Conservation (phyloP, 2,113 vertebrate genomes). For the Trematomus loennbergii region DNA sequence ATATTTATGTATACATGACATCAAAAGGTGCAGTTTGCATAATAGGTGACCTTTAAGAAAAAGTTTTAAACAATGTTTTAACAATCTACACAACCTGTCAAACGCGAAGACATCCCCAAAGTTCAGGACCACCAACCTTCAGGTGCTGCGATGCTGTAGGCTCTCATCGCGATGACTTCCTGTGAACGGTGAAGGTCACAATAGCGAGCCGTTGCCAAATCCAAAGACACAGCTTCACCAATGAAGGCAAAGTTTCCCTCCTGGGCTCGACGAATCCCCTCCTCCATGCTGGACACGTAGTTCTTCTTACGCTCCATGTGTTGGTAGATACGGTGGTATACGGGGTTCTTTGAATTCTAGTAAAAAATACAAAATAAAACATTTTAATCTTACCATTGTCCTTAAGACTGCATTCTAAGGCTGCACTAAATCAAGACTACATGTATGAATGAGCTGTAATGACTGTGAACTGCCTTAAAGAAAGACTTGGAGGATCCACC, state of each 20-base stretch:
- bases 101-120: neutral
- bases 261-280: slow-evolving; percentile 83
- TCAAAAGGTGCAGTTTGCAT: too few relatives aligned
- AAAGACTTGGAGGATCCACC: slow-evolving; percentile 86
- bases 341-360: slow-evolving; percentile 87
- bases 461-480: slow-evolving; percentile 83
- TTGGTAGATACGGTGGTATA: slow-evolving; percentile 86
- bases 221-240: slow-evolving; percentile 88
- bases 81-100: neutral
- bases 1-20: too few relatives aligned
- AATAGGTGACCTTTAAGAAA: neutral
- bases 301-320: slow-evolving; percentile 89
- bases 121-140: slow-evolving; percentile 74
- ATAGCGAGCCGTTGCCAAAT: slow-evolving; percentile 85
- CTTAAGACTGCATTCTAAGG: neutral
- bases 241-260: slow-evolving; percentile 91
- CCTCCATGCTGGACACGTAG: slow-evolving; percentile 81
- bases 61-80: neutral
- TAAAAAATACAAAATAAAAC: neutral
- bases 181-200: slow-evolving; percentile 85
- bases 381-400: neutral
- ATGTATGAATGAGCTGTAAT: neutral
- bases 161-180: slow-evolving; percentile 84
- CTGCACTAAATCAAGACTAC: neutral
- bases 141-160: slow-evolving; percentile 86